phyloP scores from a whole-genome alignment of 2,888 invertebrate genomes.

The Lydus trimaculatus region DNA sequence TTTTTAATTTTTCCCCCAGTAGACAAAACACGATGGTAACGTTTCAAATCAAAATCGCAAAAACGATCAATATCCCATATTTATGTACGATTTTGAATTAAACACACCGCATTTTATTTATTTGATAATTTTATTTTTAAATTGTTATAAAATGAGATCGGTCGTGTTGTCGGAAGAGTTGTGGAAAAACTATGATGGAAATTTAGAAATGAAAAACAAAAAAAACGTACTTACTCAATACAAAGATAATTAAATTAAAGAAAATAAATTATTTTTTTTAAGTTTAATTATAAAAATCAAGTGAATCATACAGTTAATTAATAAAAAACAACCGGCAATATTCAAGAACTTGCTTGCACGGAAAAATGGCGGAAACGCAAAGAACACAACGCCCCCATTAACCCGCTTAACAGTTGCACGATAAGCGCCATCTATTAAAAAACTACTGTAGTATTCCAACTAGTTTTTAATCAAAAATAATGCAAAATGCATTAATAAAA shows the following conservation, averaged over 20 bases:
- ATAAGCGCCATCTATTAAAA: not conserved
- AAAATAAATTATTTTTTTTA: constrained; percentile 2
- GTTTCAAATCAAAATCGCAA: constrained; percentile 7
- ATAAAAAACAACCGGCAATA: not conserved
- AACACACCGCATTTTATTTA: not conserved
- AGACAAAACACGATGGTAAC: not conserved
- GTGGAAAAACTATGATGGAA: not conserved
- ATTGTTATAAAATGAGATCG: not conserved
- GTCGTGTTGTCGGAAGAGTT: not conserved
- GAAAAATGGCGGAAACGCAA: constrained; percentile 2
- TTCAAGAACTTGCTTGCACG: not conserved
- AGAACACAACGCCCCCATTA: not conserved
- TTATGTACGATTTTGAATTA: constrained; percentile 7
- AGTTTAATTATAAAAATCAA: not conserved
- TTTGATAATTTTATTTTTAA: not conserved
- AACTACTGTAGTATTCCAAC: not conserved
- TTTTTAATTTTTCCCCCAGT: not conserved
- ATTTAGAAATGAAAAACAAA: not conserved
- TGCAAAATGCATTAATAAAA: not conserved
- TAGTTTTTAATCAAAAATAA: not conserved
- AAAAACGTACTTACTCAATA: not conserved
- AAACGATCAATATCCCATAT: not conserved
- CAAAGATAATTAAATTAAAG: constrained; percentile 4
- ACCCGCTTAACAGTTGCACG: not conserved
- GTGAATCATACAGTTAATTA: not conserved